Evolutionary conservation across 1,140 invertebrate genomes (phyloP).

Genomic region (Hestina assimilis): DNA sequence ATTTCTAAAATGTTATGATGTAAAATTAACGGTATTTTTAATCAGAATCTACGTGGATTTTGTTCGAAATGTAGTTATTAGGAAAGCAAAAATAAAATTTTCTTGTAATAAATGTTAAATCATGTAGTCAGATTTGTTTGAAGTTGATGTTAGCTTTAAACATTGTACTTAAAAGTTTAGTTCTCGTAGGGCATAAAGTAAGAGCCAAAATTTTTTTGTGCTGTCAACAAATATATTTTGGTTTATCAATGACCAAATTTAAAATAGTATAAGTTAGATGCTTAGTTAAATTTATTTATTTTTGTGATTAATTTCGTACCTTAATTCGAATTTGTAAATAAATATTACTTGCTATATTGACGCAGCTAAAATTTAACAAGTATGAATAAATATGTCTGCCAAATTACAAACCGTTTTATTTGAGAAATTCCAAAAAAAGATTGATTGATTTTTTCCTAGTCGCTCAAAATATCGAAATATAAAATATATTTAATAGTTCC

Average conservation of each 20-base stretch:
- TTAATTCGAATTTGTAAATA: slow-evolving; percentile 73
- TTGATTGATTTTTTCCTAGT: background rate
- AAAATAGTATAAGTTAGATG: slow-evolving; percentile 56
- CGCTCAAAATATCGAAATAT: background rate
- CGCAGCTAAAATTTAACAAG: slow-evolving; percentile 72
- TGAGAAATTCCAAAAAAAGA: background rate
- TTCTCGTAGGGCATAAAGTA: slow-evolving; percentile 45
- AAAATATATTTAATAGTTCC: background rate
- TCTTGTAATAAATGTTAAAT: slow-evolving; percentile 33
- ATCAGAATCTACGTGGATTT: slow-evolving; percentile 31
- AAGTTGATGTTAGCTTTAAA: slow-evolving; percentile 63
- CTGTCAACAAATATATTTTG: slow-evolving; percentile 45
- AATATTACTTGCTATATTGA: slow-evolving; percentile 67
- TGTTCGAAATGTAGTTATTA: slow-evolving; percentile 28
- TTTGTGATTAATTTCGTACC: slow-evolving; percentile 67
- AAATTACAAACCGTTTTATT: slow-evolving; percentile 62
- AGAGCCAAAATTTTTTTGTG: slow-evolving; percentile 59
- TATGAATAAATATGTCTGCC: slow-evolving; percentile 77
- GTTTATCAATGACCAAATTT: slow-evolving; percentile 64
- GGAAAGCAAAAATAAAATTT: slow-evolving; percentile 23
- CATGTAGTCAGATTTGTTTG: slow-evolving; percentile 45
- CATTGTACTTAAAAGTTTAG: slow-evolving; percentile 58
- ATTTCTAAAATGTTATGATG: slow-evolving; percentile 54
- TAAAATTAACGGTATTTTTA: slow-evolving; percentile 39
- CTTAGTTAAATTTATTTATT: slow-evolving; percentile 69